Evolutionary conservation across 2,888 invertebrate species (phyloP), one percentile per base, ranked within the genome.

Genomic region (Andrena hattorfiana): DNA sequence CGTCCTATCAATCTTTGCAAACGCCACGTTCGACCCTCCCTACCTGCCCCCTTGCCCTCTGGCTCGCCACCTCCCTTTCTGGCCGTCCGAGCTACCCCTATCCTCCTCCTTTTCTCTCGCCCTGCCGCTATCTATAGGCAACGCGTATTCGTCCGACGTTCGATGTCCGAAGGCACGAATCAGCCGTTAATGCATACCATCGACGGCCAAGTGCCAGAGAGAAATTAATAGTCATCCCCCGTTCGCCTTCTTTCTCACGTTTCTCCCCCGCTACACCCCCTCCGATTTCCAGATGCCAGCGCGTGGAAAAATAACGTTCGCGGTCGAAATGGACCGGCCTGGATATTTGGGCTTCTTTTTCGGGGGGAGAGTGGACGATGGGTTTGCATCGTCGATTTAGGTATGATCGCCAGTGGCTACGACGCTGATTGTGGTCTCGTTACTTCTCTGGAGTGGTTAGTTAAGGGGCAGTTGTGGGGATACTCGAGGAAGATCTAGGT

Each of bases 1-100:
- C 86, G 87, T 90, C 90, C 92, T 92, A 92, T 92, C 92, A 92
- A 92, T 92, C 92, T 91, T 89, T 89, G 85, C 82, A 60, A 81
- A 78, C 78, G 80, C 70, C 77, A 69, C 69, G 59, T 66, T 77
- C 81, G 76, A 59, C 76, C 76, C 74, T 48, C 59, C 54, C 68
- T 35, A 67, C 71, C 86, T 73, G 60, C 59, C 80, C 64, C 23
- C 48, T 7, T 48, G 23, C 56, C 23, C 10, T 23, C 48, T 5
- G 30, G 10, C 56, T 8, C 10, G 10, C 23, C 26, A 3, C 26
- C 48, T 59, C 69, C 48, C 54, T 63, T 59, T 70, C 66, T 30
- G 20, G n/a, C 10, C 42, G 28, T 8, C n/a, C 10, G 16, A 10
- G 23, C 62, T 68, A 66, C 35, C 73, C 63, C 63, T 71, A 62